phyloP scores from a whole-genome alignment of 1,140 invertebrate species.

The Macrobrachium rosenbergii region DNA sequence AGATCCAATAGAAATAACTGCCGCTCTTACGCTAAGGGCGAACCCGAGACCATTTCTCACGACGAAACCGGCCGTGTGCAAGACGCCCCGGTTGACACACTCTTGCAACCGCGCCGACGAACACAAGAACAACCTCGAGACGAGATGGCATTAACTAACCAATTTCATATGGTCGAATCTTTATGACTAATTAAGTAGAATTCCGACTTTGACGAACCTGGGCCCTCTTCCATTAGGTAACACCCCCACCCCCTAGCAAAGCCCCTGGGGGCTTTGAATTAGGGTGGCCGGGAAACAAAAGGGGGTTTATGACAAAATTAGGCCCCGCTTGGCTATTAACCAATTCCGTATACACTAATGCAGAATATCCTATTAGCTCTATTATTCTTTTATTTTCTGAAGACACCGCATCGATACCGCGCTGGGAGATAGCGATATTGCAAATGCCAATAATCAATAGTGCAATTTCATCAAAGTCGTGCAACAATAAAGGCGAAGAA shows the following conservation, averaged over 20 bases:
- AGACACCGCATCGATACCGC: neutral
- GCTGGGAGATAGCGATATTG: neutral
- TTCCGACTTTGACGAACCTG: constrained; percentile 18
- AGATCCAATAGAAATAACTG: no score
- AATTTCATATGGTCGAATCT: constrained; percentile 23
- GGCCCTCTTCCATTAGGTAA: neutral
- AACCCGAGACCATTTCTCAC: no score
- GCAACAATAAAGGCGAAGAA: no score
- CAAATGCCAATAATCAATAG: no score
- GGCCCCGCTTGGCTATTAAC: constrained; percentile 23
- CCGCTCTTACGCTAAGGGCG: no score
- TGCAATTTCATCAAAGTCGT: no score
- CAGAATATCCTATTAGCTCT: neutral
- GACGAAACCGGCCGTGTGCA: no score
- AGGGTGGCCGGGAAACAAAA: constrained; percentile 31
- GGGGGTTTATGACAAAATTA: constrained; percentile 61
- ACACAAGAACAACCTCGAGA: neutral
- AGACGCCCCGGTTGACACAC: neutral
- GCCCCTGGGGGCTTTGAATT: constrained; percentile 44
- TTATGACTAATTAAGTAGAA: constrained; percentile 6
- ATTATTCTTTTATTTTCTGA: constrained; percentile 37
- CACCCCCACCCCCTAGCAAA: constrained; percentile 9
- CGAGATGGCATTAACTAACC: constrained; percentile 19
- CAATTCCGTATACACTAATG: constrained; percentile 56
- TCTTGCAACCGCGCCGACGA: neutral